Evolutionary conservation across 2,888 invertebrate genomes (phyloP), one percentile per base, ranked within the genome.

Genomic region (Plusia festucae): DNA sequence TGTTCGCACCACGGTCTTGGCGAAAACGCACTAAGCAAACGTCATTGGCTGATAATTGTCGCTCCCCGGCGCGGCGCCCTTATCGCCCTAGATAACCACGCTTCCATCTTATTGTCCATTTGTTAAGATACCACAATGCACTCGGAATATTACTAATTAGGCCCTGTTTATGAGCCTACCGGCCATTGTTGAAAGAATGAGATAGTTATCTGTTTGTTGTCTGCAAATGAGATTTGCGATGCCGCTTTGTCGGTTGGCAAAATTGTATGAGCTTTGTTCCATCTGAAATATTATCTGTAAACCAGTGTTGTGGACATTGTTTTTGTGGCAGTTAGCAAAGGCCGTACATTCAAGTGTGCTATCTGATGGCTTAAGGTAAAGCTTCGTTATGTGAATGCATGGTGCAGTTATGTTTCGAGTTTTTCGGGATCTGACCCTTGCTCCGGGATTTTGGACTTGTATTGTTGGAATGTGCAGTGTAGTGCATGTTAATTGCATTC

Each of bases 71-170:
- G 83, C 85, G 82, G 82, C 82, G 79, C 85, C 88, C 91, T 92
- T 95, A 94, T 94, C 94, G 93, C 89, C 93, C 93, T 94, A 94
- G 94, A 94, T 94, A 94, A 93, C 90, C 85, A 79, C 83, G 87
- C 88, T 90, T 89, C 91, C 92, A 91, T 91, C 93, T 91, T 92
- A 94, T 94, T 94, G 94, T 94, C 90, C 89, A 88, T 89, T 88
- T 89, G 84, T 87, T 84, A 74, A 88, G 93, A 93, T 93, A 92
- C 90, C 88, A 93, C 93, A 94, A 94, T 93, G 93, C 93, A 91
- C 90, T 90, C 87, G 91, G 93, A 93, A 94, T 94, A 95, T 94
- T 94, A 94, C 94, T 95, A 95, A 95, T 94, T 95, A 95, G 94
- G 92, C 90, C 86, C 92, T 90, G 90, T 93, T 94, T 94, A 95